These are phyloP conservation scores for Aeoliscus strigatus DNA, from an alignment of 2,797 vertebrate species.

Conservation along the genomic window DNA sequence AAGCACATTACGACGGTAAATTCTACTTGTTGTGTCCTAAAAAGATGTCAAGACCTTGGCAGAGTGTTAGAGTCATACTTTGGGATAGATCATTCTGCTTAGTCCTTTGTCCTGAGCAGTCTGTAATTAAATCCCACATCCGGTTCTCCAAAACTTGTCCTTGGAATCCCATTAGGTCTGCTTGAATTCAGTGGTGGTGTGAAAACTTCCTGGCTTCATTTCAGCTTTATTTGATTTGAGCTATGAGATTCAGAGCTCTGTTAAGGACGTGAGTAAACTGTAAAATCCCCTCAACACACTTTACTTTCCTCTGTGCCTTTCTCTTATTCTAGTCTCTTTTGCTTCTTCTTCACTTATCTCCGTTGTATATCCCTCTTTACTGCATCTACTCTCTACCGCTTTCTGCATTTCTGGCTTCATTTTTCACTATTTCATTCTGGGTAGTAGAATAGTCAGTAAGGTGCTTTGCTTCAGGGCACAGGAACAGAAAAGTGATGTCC, in stretches of 20 bases:
- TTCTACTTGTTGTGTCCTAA: not conserved
- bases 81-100: constrained; percentile 23
- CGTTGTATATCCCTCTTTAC: not conserved
- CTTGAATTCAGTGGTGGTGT: constrained; percentile 25
- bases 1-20: too few species aligned
- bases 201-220: constrained; percentile 48
- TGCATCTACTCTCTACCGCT: not conserved
- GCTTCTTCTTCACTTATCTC: constrained; percentile 7
- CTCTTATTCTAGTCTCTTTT: constrained; percentile 2
- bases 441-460: too few species aligned
- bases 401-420: not conserved
- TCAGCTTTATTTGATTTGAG: constrained; percentile 55
- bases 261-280: constrained; percentile 41
- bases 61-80: constrained; percentile 7
- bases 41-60: not conserved
- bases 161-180: constrained; percentile 28
- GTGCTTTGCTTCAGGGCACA: too few species aligned
- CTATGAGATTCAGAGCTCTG: constrained; percentile 36
- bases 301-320: constrained; percentile 1
- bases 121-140: constrained; percentile 36
- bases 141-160: constrained; percentile 31
- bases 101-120: constrained; percentile 15
- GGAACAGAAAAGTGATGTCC: too few species aligned
- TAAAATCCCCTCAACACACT: constrained; percentile 20
- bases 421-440: not conserved